A percentile compares a stretch with the other conserved stretches of the same genome.
These are phyloP conservation scores for Onchidella celtica DNA, from an alignment of 2,888 invertebrate genomes.

Conservation along the genomic window DNA sequence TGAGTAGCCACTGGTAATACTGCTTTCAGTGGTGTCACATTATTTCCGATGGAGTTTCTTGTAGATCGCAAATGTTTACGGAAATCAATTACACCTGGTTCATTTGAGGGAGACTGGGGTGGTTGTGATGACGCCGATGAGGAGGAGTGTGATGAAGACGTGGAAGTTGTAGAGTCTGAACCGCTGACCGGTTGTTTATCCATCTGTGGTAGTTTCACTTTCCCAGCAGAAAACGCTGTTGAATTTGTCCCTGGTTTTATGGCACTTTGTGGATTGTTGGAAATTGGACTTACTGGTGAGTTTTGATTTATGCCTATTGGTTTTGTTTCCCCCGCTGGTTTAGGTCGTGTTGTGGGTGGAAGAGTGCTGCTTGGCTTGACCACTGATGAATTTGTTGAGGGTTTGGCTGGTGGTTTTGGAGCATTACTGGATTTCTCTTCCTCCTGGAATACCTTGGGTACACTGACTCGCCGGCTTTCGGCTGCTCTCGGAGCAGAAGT, in stretches of 20 bases:
- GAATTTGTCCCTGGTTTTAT: not conserved
- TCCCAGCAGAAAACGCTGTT: not conserved
- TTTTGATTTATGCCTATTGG: not conserved
- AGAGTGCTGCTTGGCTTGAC: not conserved
- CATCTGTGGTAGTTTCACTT: slow-evolving; percentile 28
- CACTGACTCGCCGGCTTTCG: slow-evolving; percentile 7
- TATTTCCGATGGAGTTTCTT: not conserved
- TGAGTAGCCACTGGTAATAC: not conserved
- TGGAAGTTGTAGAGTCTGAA: not conserved
- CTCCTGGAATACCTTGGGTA: slow-evolving; percentile 16
- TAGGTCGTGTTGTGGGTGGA: slow-evolving; percentile 13
- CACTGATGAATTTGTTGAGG: not conserved
- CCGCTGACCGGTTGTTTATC: not conserved
- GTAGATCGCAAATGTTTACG: not conserved
- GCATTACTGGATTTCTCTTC: not conserved
- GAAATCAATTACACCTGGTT: slow-evolving; percentile 6
- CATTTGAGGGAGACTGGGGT: slow-evolving; percentile 1
- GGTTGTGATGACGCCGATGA: not conserved
- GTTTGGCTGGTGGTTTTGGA: not conserved
- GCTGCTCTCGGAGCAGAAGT: not conserved
- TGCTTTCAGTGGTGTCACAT: not conserved
- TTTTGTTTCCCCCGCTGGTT: slow-evolving; percentile 14
- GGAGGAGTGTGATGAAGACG: not conserved
- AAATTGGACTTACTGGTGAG: not conserved
- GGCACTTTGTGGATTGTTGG: not conserved